Percentiles rank a stretch among this genome's conserved stretches.
These are phyloP conservation scores for Limnodromus scolopaceus DNA, from an alignment of 2,797 vertebrate species.

Conservation along the genomic window DNA sequence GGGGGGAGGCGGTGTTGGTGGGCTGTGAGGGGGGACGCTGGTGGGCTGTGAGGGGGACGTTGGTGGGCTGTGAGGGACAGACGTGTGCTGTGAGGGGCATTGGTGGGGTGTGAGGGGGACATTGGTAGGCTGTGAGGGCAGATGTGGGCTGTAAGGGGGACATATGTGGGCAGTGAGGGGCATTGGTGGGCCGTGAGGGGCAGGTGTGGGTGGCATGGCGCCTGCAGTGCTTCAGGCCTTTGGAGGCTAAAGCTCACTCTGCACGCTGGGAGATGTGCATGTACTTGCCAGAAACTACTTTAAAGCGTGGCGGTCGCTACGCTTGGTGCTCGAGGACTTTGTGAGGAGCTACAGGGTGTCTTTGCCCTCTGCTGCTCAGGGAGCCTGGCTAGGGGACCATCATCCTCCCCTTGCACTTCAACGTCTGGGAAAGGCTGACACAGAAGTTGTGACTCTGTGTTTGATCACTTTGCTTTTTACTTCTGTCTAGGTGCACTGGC, in stretches of 20 bases:
- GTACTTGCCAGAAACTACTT: neutral
- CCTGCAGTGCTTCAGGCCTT: rapidly evolving
- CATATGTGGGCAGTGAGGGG: neutral
- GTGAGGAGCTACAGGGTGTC: neutral
- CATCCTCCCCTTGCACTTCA: rapidly evolving
- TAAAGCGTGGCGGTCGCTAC: rapidly evolving
- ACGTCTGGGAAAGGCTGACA: neutral
- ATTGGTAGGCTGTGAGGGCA: neutral
- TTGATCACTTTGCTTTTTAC: neutral
- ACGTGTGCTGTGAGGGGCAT: neutral
- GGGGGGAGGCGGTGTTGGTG: neutral
- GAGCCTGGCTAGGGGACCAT: rapidly evolving
- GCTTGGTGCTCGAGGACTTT: rapidly evolving
- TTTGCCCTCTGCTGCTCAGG: neutral
- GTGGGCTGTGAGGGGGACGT: too few species aligned
- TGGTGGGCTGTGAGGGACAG: too few species aligned
- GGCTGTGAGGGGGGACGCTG: too few species aligned
- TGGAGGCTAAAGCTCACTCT: rapidly evolving
- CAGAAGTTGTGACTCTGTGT: neutral
- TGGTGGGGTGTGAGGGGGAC: too few species aligned
- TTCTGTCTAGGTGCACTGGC: neutral
- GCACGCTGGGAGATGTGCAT: rapidly evolving
- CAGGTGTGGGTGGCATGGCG: neutral
- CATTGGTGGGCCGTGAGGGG: neutral
- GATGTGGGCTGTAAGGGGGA: too few species aligned